Conservation (phyloP, 1,140 invertebrate species). For the Cydia amplana region DNA sequence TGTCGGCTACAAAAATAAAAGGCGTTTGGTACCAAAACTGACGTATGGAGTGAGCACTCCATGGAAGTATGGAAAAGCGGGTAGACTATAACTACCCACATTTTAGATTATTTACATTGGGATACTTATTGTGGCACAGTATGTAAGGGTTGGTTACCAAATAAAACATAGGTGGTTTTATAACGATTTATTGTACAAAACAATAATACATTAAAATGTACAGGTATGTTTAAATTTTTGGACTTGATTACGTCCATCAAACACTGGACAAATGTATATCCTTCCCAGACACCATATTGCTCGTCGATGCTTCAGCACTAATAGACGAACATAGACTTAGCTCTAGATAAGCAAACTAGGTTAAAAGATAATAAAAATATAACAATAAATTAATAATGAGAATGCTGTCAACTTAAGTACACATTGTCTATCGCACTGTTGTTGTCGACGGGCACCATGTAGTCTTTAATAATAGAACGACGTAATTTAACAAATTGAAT, state of each 20-base stretch:
- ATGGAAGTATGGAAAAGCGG: too few relatives aligned
- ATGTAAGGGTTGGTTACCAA: constrained; percentile 34
- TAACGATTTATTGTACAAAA: constrained; percentile 81
- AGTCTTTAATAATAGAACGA: constrained; percentile 76
- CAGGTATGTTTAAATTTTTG: constrained; percentile 80
- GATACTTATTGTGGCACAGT: not conserved
- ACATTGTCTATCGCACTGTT: constrained; percentile 78
- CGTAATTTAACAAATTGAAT: constrained; percentile 77
- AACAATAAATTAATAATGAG: constrained; percentile 74
- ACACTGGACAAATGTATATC: constrained; percentile 76
- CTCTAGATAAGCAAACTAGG: constrained; percentile 78
- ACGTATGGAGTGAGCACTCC: too few relatives aligned
- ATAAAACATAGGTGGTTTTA: constrained; percentile 73
- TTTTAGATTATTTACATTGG: not conserved
- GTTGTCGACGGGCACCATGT: constrained; percentile 78
- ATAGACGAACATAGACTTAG: constrained; percentile 71
- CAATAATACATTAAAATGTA: constrained; percentile 82
- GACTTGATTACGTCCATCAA: constrained; percentile 74
- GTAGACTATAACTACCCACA: not conserved
- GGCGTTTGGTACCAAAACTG: too few relatives aligned
- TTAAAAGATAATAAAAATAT: constrained; percentile 76
- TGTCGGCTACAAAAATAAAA: too few relatives aligned
- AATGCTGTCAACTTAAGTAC: constrained; percentile 79
- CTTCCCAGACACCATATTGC: constrained; percentile 79
- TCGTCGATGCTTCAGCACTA: constrained; percentile 78